Percentiles rank a stretch among this genome's conserved stretches.
phyloP scores from a whole-genome alignment of 1,140 invertebrate genomes.

The Neelides sp. region DNA sequence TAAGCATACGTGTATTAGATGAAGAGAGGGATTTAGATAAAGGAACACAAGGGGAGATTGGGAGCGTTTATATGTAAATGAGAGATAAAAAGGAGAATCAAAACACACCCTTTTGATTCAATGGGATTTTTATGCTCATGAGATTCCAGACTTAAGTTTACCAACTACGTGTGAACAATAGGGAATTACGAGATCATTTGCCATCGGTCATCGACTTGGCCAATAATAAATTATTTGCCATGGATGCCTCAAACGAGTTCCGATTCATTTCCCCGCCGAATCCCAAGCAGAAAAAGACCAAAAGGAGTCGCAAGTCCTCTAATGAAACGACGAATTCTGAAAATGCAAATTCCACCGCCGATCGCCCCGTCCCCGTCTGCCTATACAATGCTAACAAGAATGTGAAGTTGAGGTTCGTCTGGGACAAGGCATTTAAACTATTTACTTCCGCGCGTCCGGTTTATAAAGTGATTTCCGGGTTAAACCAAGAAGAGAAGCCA shows the following conservation, averaged over 20 bases:
- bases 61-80: background rate
- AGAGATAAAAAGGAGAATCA: background rate
- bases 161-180: no score
- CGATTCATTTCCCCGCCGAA: conserved; percentile 16
- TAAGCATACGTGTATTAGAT: no score
- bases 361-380: conserved; percentile 21
- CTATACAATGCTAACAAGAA: conserved; percentile 23
- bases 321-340: background rate
- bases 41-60: no score
- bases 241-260: conserved; percentile 31
- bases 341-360: background rate
- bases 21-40: no score
- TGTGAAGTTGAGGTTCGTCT: conserved; percentile 28
- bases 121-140: background rate
- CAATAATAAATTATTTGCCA: background rate
- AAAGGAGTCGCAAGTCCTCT: no score
- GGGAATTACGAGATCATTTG: no score
- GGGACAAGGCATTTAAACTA: conserved; percentile 30
- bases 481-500: conserved; percentile 28
- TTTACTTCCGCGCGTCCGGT: conserved; percentile 22
- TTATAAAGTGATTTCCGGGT: conserved; percentile 26
- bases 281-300: background rate
- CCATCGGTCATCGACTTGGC: background rate
- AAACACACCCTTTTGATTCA: background rate
- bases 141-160: background rate